Evolutionary conservation across 1,140 invertebrate species (phyloP).

Genomic region (Probaryconus sp.): DNA sequence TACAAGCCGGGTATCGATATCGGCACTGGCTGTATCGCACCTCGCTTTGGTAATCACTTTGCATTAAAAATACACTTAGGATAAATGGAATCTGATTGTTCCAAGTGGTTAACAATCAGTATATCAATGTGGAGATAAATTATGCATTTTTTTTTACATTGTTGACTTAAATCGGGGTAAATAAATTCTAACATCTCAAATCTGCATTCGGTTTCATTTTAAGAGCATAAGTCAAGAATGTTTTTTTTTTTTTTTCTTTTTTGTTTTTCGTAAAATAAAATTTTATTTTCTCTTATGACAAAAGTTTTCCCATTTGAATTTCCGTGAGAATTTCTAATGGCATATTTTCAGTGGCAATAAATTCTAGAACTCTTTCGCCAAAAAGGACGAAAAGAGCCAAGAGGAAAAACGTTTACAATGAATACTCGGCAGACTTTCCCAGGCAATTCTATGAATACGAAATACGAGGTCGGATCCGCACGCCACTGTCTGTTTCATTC

Average conservation of each 20-base stretch:
- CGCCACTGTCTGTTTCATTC: conserved; percentile 62
- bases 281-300: no score
- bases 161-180: no score
- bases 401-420: conserved; percentile 20
- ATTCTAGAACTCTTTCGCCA: background rate
- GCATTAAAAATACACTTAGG: background rate
- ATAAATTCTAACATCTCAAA: no score
- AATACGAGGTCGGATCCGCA: conserved; percentile 69
- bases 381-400: conserved; percentile 1
- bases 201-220: no score
- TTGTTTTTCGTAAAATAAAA: no score
- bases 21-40: conserved; percentile 16
- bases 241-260: no score
- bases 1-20: conserved; percentile 49
- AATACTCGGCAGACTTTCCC: conserved; percentile 59
- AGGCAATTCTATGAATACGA: conserved; percentile 74
- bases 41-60: background rate
- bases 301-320: no score
- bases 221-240: no score
- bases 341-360: background rate
- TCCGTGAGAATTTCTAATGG: background rate
- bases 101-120: background rate
- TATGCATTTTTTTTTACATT: no score
- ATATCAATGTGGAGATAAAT: no score
- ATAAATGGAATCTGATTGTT: conserved; percentile 13